Evolutionary conservation across 2,888 invertebrate species (phyloP), one percentile per base, ranked within the genome.

Genomic region (Dasypolia templi): DNA sequence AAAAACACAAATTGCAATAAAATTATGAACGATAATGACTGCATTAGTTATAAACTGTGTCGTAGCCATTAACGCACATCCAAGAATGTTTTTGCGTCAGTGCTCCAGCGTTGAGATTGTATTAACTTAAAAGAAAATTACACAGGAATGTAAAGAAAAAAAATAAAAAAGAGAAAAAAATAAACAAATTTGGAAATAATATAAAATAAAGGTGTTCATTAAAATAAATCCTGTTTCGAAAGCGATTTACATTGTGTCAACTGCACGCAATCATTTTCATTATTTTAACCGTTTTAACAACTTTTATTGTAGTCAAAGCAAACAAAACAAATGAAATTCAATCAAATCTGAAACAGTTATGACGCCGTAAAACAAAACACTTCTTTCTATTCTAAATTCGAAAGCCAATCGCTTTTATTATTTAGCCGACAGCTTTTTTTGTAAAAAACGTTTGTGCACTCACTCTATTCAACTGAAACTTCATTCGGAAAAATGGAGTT

Each of bases 321-420:
- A 56, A 35, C 19, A 61, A 72, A 42, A 53, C 17, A 26, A 71
- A 56, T 56, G 11, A 61, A 61, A 22, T 6, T 32, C 6, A 42
- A 62, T 49, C 14, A 74, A 68, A 59, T 39, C 49, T 46, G 14
- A 22, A 62, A 72, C 14, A 29, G 56, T 44, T 51, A 62, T 49
- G 35, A 39, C 14, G n/a, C 42, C 29, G 42, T 11, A 51, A 46
- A 44, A 62, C 74, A 73, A 74, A 56, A 73, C 32, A 42, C 55
- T n/a, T n/a, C n/a, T n/a, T 64, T 63, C n/a, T 22, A 29, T 68
- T 59, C 56, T 29, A 51, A 67, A 80, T 81, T 29, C 53, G 12
- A 32, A 62, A 65, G 56, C 14, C 29, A 32, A 63, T 53, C 3
- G 19, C 22, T 69, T 56, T 75, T 55, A 29, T 49, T 73, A n/a